Evolutionary conservation across 1,140 invertebrate genomes (phyloP), one percentile per base, ranked within the genome.

Genomic region (Halyomorpha halys): DNA sequence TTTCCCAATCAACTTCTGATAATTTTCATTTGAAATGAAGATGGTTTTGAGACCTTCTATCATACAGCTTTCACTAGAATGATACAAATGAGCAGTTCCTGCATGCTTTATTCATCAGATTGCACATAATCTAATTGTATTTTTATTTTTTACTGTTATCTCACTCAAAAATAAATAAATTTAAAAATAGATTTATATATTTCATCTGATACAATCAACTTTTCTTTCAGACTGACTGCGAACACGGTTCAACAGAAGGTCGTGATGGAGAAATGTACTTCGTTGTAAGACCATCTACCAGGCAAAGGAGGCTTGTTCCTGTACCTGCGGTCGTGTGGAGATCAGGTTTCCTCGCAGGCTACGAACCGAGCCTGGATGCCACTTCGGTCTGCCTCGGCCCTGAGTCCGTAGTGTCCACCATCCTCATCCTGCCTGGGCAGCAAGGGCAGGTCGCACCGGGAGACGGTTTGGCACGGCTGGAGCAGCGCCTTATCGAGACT

Each of bases 191-290:
- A n/a, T n/a, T 4, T 30, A 30, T 8, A 30, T 39, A 13, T 39
- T 39, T 39, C 11, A 39, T 13, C 13, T 39, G 11, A 39, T 39
- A 6, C 11, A 39, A 39, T 6, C 13, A 9, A 49, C 34, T 64
- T 64, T 65, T 65, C 8, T 80, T 81, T 63, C 78, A 87, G 81
- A 90, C 87, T 5, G 87, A 90, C 66, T 91, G 88, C 73, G 68
- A 70, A 11, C 75, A 76, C 44, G 83, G 83, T 8, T 86, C 86
- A 2, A 83, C 82, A 11, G 79, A 83, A 44, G 84, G 86, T 8
- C 75, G 87, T 56, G 87, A 91, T 69, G 88, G 87, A 1, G 89
- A 90, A 73, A 81, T 91, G 77, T 89, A 90, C 72, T 91, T 91
- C 70, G 86, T 89, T 6, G 86, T 90, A 0, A 81, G 85, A 19